Base-by-base conservation (phyloP, 2,113 vertebrate species). In the Thinocorus orbignyianus region DNA sequence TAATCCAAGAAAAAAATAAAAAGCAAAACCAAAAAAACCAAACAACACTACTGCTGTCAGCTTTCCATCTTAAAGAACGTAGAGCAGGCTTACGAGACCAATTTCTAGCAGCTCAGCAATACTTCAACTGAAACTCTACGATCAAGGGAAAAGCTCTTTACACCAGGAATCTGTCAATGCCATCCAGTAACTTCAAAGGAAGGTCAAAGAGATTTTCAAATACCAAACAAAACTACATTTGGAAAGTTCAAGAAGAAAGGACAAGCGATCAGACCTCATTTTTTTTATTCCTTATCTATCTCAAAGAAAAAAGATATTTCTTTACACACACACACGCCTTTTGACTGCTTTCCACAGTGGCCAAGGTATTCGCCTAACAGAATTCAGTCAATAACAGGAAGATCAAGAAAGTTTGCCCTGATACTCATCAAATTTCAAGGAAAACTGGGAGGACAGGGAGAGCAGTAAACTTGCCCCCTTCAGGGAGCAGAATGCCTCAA, bases 91-190 rank as follows among this genome's bases (percentile, higher is more conserved):
- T 87, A 91, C 11, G 26, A 95, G 65, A 33, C 41, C 60, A 60
- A 86, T 85, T 87, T 95, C 90, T 33, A 91, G 82, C 64, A 76
- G 83, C 81, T 83, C 46, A 0, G 68, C 71, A 83, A 74, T 72
- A 87, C 37, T 82, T 66, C 62, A 90, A 18, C 58, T 73, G 85
- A 92, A 96, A 90, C 16, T 88, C 66, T 72, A 26, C 39, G 64
- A 88, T 88, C 79, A 81, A 81, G 91, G 77, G 55, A 83, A 48
- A 87, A 94, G 82, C 39, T 86, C 81, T 97, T 96, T 96, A 79
- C 73, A 55, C 49, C 71, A 86, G 58, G 61, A 90, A 95, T 77
- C 39, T 35, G 71, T 93, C 84, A 93, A 89, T 86, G 88, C 44
- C 44, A 74, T 48, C 74, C 65, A 26, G 10, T 48, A 81, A 71